Evolutionary conservation across 2,797 vertebrate genomes (phyloP), one percentile per base, ranked within the genome.

Genomic region (Tauraco hartlaubi): DNA sequence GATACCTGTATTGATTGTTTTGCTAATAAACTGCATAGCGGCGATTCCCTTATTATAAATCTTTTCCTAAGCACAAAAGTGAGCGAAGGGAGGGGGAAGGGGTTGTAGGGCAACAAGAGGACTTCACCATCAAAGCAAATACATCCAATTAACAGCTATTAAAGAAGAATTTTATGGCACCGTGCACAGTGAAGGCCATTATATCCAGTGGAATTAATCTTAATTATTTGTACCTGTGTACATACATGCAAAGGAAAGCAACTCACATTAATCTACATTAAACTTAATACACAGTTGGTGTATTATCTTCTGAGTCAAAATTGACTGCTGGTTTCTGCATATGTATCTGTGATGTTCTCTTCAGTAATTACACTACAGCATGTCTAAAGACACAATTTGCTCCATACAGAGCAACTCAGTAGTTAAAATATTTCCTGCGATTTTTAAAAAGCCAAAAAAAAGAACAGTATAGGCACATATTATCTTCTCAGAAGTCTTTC

Each of bases 261-360:
- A 98, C 98, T 98, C 97, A 20, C 99, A 99, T 99, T 99, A 99
- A 99, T 99, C 99, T 98, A 98, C 98, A 99, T 99, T 99, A 99
- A 98, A 97, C 95, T 92, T 97, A 98, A 98, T 98, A 98, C 90
- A 85, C 97, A 93, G 97, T 89, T 88, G 67, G 64, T 92, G 85
- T 95, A 96, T 90, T 96, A 97, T 98, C 98, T 98, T 98, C 98
- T 97, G 98, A 99, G 97, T 98, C 98, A 98, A 97, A 98, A 98
- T 95, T 98, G 97, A 98, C 97, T 98, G 96, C 98, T 97, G 92
- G 90, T 95, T 97, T 94, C 95, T 97, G 97, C 75, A 62, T 95
- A 97, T 91, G 81, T 98, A 96, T 96, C 94, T 68, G 90, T 64
- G 82, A 77, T 95, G 91, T 66, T 97, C 95, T 97, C 95, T 97